A percentile compares a stretch with the other conserved stretches of the same genome.
Conservation (phyloP, 2,797 vertebrate genomes). For the Anisognathus igniventris region DNA sequence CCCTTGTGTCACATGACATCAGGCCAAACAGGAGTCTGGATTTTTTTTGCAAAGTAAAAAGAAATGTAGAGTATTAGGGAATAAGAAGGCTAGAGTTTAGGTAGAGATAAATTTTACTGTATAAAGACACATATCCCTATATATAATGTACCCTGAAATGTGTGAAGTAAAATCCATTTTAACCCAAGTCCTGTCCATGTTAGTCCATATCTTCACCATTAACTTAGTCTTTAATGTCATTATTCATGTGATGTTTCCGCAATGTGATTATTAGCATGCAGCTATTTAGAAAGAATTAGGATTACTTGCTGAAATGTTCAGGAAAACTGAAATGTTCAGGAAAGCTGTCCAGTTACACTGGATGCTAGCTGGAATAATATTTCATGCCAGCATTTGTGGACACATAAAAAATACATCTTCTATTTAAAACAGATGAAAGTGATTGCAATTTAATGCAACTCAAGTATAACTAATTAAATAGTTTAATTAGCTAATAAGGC, state of each 20-base stretch:
- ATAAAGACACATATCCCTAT: neutral
- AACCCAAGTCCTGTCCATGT: neutral
- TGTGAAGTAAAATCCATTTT: constrained; percentile 15
- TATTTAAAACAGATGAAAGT: constrained; percentile 42
- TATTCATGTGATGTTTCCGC: neutral
- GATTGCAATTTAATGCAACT: constrained; percentile 47
- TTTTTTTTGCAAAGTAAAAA: neutral
- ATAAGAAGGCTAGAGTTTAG: neutral
- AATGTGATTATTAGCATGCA: constrained; percentile 16
- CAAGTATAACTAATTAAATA: constrained; percentile 56
- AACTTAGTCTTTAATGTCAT: neutral
- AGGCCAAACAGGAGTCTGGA: neutral
- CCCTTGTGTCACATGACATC: neutral
- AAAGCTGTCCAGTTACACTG: neutral
- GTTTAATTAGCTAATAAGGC: constrained; percentile 56
- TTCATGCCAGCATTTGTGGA: neutral
- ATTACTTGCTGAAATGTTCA: neutral
- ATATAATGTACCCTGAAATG: neutral
- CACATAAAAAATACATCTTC: neutral
- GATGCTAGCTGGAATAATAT: neutral
- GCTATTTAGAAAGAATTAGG: neutral
- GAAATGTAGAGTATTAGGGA: neutral
- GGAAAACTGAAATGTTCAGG: neutral
- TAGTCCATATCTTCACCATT: neutral
- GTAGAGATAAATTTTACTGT: neutral